Conservation (phyloP, 2,888 invertebrate genomes). For the Gymnoscelis rufifasciata region DNA sequence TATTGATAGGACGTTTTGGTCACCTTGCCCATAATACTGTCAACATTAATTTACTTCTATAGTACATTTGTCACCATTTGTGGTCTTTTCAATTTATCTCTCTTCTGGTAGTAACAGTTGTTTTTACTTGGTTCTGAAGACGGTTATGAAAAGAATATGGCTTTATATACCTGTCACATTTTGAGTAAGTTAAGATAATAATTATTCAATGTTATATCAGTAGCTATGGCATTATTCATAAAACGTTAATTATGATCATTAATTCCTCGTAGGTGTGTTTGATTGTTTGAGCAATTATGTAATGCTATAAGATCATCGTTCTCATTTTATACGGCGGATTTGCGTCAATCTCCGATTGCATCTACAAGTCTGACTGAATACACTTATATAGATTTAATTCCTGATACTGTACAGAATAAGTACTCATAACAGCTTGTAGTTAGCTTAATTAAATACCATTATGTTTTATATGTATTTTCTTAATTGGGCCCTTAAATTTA, state of each 20-base stretch:
- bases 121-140: too few species aligned
- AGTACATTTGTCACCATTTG: conserved; percentile 34
- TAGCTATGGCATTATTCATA: background rate
- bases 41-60: conserved; percentile 21
- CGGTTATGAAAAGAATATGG: too few species aligned
- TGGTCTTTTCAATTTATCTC: conserved; percentile 33
- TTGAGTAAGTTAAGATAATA: too few species aligned
- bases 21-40: background rate
- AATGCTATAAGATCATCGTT: conserved; percentile 36
- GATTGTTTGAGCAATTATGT: conserved; percentile 38
- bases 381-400: conserved; percentile 1
- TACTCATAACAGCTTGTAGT: too few species aligned
- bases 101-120: too few species aligned
- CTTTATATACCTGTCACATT: too few species aligned
- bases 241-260: background rate
- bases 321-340: conserved; percentile 47
- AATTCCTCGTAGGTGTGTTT: conserved; percentile 15
- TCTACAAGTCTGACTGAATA: conserved; percentile 47
- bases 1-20: conserved; percentile 4
- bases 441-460: too few species aligned
- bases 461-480: too few species aligned
- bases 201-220: too few species aligned
- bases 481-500: too few species aligned
- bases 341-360: conserved; percentile 47
- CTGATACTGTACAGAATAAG: background rate